Conservation (phyloP, 2,797 vertebrate genomes). For the Microctenopoma stevenorrisi region DNA sequence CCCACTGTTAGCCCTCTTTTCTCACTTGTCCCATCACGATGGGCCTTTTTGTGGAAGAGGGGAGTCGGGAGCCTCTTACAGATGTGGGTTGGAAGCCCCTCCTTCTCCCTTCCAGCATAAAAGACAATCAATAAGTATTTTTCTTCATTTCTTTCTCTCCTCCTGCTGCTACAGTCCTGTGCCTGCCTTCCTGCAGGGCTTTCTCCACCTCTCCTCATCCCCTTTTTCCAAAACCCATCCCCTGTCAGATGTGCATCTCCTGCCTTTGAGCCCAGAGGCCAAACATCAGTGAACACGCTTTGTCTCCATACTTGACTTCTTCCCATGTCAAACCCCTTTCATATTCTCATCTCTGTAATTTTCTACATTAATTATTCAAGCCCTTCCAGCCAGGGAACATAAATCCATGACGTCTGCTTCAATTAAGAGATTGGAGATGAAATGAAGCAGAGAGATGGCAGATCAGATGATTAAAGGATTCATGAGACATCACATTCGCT, state of each 20-base stretch:
- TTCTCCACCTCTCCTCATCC: constrained; percentile 48
- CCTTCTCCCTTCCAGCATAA: constrained; percentile 44
- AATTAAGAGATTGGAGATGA: constrained; percentile 61
- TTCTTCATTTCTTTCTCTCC: constrained; percentile 48
- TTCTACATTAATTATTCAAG: constrained; percentile 76
- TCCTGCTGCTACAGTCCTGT: constrained; percentile 13
- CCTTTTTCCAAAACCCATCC: constrained; percentile 50
- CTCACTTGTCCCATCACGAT: constrained; percentile 21
- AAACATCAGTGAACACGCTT: constrained; percentile 40
- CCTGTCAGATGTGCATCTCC: constrained; percentile 46
- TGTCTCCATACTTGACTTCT: constrained; percentile 58
- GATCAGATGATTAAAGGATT: constrained; percentile 58
- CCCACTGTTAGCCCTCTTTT: constrained; percentile 25
- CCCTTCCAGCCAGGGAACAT: constrained; percentile 62
- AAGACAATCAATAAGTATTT: constrained; percentile 64
- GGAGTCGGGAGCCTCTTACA: constrained; percentile 21
- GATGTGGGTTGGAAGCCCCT: constrained; percentile 43
- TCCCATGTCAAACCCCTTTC: constrained; percentile 39
- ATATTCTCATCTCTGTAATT: constrained; percentile 61
- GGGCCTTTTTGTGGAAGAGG: constrained; percentile 52
- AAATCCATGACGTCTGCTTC: constrained; percentile 71
- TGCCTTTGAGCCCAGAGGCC: constrained; percentile 51
- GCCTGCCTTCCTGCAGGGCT: constrained; percentile 47
- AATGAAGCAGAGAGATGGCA: constrained; percentile 55
- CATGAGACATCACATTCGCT: constrained; percentile 32